Evolutionary conservation across 2,113 vertebrate species (phyloP).

Genomic region (Oreochromis spilurus): DNA sequence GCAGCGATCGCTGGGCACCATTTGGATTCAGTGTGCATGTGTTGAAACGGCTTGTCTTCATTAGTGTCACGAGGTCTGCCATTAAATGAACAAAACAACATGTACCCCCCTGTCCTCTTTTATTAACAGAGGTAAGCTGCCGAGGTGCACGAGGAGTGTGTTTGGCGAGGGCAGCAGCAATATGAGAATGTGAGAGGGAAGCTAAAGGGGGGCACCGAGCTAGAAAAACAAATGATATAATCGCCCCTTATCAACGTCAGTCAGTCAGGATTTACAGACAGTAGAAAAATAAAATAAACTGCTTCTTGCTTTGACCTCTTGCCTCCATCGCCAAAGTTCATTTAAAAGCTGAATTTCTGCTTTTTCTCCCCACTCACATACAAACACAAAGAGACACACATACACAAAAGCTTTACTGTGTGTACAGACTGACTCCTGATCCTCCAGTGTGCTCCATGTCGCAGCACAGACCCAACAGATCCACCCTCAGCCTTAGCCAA

Average conservation of each 20-base stretch:
- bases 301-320: not conserved
- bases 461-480: slow-evolving; percentile 70
- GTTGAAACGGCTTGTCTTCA: slow-evolving; percentile 24
- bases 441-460: slow-evolving; percentile 75
- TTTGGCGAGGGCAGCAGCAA: slow-evolving; percentile 19
- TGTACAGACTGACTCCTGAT: slow-evolving; percentile 38
- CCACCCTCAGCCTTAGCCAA: slow-evolving; percentile 89
- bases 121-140: slow-evolving; percentile 2
- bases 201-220: slow-evolving; percentile 9
- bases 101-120: not conserved
- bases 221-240: slow-evolving; percentile 62
- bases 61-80: slow-evolving; percentile 27
- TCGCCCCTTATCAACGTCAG: slow-evolving; percentile 21
- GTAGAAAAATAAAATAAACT: not conserved
- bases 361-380: not conserved
- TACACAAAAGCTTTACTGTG: not conserved
- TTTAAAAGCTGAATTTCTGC: slow-evolving; percentile 23
- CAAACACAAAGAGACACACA: not conserved
- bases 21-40: not conserved
- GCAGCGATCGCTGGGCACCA: not conserved
- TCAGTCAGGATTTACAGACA: not conserved
- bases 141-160: slow-evolving; percentile 2
- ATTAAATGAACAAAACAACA: slow-evolving; percentile 51
- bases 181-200: slow-evolving; percentile 27
- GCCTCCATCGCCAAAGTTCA: not conserved